Evolutionary conservation across 2,113 vertebrate species (phyloP).

Genomic region (Dasyprocta punctata): DNA sequence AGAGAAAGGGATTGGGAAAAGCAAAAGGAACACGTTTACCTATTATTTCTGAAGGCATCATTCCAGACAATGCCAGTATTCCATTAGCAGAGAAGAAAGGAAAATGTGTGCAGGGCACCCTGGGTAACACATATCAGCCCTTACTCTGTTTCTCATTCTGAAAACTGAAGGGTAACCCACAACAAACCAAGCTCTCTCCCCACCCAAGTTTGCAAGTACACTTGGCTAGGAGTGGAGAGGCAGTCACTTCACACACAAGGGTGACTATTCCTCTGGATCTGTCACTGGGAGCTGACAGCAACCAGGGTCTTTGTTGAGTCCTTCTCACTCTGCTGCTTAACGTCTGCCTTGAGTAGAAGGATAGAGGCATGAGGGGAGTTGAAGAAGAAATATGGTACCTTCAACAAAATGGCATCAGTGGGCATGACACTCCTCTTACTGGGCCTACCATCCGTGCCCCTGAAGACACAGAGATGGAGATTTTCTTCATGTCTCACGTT

Average conservation of each 20-base stretch:
- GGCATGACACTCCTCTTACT: neutral
- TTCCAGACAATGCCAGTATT: neutral
- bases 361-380: neutral
- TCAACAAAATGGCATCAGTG: neutral
- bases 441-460: too few species aligned
- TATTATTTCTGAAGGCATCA: neutral
- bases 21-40: neutral
- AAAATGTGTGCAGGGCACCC: too few species aligned
- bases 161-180: too few species aligned
- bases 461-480: neutral
- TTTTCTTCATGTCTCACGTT: neutral
- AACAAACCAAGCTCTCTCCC: neutral
- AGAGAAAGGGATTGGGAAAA: neutral
- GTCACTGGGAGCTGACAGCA: neutral
- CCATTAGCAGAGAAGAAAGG: neutral
- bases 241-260: neutral
- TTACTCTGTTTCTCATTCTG: neutral
- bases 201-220: neutral
- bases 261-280: too few species aligned
- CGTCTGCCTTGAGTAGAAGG: neutral
- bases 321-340: neutral
- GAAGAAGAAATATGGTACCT: neutral
- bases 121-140: neutral
- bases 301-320: neutral
- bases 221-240: neutral